A percentile compares a stretch with the other conserved stretches of the same genome.
These are phyloP conservation scores for Lacanobia oleracea DNA, from an alignment of 2,888 invertebrate genomes.

Conservation along the genomic window DNA sequence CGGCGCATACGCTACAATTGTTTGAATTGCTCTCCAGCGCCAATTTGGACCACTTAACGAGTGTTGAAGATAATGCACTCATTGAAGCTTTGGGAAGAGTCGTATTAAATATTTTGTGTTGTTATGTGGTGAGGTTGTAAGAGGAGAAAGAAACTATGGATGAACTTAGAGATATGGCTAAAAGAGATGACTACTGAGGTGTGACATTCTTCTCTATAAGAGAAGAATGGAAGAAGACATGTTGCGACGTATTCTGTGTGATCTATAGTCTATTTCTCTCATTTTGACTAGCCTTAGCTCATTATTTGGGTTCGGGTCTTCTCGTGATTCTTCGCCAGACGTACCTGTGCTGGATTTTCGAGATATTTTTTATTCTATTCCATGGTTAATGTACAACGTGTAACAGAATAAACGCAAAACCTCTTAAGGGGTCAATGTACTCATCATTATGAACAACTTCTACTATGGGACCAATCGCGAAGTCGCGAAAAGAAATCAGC, in stretches of 20 bases:
- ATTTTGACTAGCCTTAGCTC: too few relatives aligned
- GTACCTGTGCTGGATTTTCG: too few relatives aligned
- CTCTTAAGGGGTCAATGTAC: too few relatives aligned
- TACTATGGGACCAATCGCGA: too few relatives aligned
- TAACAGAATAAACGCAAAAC: too few relatives aligned
- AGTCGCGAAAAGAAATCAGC: too few relatives aligned
- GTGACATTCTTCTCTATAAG: too few relatives aligned
- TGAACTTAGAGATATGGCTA: not conserved
- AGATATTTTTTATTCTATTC: too few relatives aligned
- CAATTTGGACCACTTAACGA: constrained; percentile 78
- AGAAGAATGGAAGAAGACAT: not conserved
- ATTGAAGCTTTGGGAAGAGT: constrained; percentile 38
- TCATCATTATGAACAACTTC: too few relatives aligned
- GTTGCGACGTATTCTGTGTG: not conserved
- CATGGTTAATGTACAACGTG: too few relatives aligned
- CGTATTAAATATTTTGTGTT: not conserved
- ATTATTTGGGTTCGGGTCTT: not conserved
- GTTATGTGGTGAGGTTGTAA: not conserved
- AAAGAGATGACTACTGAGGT: not conserved
- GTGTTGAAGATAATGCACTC: constrained; percentile 65
- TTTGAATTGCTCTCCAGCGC: constrained; percentile 68
- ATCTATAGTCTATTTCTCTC: too few relatives aligned
- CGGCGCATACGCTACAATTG: constrained; percentile 70
- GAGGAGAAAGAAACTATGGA: not conserved
- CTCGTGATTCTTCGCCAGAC: too few relatives aligned